These are phyloP conservation scores for Poecilobothrus nobilitatus DNA, from an alignment of 2,888 invertebrate genomes.

Conservation along the genomic window DNA sequence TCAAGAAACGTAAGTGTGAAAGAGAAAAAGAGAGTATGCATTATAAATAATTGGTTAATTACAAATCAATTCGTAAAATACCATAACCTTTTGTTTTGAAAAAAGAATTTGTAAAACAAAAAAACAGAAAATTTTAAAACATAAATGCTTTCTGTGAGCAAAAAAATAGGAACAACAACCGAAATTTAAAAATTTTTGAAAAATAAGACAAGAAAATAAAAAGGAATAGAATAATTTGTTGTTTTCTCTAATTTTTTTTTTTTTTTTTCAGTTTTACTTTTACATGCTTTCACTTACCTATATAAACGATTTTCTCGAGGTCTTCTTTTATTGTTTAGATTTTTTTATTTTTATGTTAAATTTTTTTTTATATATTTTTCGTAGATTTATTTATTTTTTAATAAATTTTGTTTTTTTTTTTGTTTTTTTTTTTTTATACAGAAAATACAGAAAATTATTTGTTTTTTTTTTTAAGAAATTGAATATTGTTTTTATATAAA, in stretches of 20 bases:
- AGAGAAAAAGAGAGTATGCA: too few relatives aligned
- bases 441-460: conserved; percentile 23
- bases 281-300: conserved; percentile 50
- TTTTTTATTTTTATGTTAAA: too few relatives aligned
- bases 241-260: conserved; percentile 23
- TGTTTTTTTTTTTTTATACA: conserved; percentile 21
- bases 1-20: too few relatives aligned
- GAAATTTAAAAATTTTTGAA: not conserved
- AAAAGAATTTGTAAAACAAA: too few relatives aligned
- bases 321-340: conserved; percentile 77
- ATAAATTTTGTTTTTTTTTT: conserved; percentile 20
- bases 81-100: too few relatives aligned
- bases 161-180: not conserved
- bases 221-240: not conserved
- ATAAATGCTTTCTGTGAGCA: not conserved
- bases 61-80: too few relatives aligned
- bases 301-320: conserved; percentile 85
- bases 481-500: not conserved
- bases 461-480: conserved; percentile 18
- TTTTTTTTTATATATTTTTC: conserved; percentile 12
- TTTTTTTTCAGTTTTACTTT: conserved; percentile 39
- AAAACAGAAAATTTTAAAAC: not conserved
- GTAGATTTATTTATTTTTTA: conserved; percentile 20
- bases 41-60: too few relatives aligned
- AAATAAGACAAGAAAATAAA: too few relatives aligned